Evolutionary conservation across 2,797 vertebrate genomes (phyloP), one percentile per base, ranked within the genome.

Genomic region (Pipistrellus pygmaeus): DNA sequence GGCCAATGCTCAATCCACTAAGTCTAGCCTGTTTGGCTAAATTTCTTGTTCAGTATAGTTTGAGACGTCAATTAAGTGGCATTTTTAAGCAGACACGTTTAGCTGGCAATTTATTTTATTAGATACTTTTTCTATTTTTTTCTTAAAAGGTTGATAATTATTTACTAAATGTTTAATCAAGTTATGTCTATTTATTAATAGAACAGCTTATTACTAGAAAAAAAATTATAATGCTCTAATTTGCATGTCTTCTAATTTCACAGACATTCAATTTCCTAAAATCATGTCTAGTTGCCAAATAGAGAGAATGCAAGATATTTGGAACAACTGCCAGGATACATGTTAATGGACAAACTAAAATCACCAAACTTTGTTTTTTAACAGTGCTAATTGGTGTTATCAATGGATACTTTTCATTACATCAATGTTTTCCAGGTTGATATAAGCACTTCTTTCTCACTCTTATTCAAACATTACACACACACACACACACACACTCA

Each of bases 241-340:
- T 55, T n/a, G 20, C 20, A 57, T 23, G 20, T 41, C 64, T 90
- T 48, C 48, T n/a, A 76, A 64, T 72, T 91, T 92, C 69, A 92
- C 21, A 85, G 51, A 55, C 25, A 90, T 32, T 51, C 32, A 17
- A 21, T 80, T 90, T 89, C 73, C 55, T 94, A 83, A 76, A 92
- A 41, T 69, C 44, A 38, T 32, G 8, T 48, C 51, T 78, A 84
- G 86, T 86, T 66, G 21, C 11, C 69, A 95, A 64, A 80, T 8
- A 90, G 23, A 94, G 23, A 95, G 27, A 81, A 77, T 53, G 17
- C 5, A 53, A 92, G 76, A 80, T 76, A 90, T 57, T 72, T 93
- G 35, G 25, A 94, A 92, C 27, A 64, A 64, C 48, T 17, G 5
- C 8, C 68, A 69, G 15, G 8, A 77, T 25, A 72, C 18, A 18